A percentile compares a stretch with the other conserved stretches of the same genome.
Conservation (phyloP, 2,113 vertebrate genomes). For the Pardalotus punctatus region DNA sequence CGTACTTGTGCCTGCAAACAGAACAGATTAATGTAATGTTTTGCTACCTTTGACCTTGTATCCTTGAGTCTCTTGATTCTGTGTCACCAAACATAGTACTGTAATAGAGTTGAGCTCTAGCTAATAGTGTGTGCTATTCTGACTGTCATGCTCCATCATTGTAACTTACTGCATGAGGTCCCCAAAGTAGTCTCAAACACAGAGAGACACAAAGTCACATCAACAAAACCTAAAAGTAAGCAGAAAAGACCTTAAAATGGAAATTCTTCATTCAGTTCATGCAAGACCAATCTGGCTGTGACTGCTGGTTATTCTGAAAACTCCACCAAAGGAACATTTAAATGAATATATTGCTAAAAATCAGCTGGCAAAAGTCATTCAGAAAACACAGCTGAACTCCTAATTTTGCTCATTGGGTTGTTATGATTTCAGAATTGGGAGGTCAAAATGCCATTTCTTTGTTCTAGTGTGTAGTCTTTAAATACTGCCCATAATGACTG, state of each 20-base stretch:
- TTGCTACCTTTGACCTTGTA: slow-evolving; percentile 88
- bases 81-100: slow-evolving; percentile 82
- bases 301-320: slow-evolving; percentile 24
- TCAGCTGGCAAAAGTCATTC: background rate
- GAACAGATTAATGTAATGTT: slow-evolving; percentile 89
- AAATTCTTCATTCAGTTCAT: slow-evolving; percentile 64
- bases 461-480: background rate
- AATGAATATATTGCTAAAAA: background rate
- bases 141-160: slow-evolving; percentile 89
- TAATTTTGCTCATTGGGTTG: background rate
- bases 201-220: slow-evolving; percentile 64
- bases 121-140: slow-evolving; percentile 88
- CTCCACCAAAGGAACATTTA: background rate
- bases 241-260: slow-evolving; percentile 70
- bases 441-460: background rate
- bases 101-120: slow-evolving; percentile 86
- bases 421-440: background rate
- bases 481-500: background rate
- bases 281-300: slow-evolving; percentile 39
- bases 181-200: slow-evolving; percentile 78
- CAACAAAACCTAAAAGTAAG: slow-evolving; percentile 70
- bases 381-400: background rate
- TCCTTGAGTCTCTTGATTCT: slow-evolving; percentile 87
- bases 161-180: slow-evolving; percentile 85
- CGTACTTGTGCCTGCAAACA: slow-evolving; percentile 73